Conservation (phyloP, 2,888 invertebrate genomes). For the Amiota minor region DNA sequence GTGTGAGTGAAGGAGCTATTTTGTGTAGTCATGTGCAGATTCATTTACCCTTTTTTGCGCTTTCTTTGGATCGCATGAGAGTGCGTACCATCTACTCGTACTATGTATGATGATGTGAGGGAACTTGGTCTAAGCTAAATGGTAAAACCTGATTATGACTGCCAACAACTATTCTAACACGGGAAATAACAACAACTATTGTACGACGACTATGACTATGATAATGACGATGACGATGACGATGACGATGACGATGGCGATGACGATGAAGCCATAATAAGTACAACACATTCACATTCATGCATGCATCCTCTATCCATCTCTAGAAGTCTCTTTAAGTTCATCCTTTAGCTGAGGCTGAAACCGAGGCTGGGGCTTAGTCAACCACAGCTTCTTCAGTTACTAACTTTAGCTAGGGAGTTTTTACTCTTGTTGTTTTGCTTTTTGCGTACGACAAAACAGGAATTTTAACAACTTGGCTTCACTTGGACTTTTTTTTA, state of each 20-base stretch:
- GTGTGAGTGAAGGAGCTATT: constrained; percentile 38
- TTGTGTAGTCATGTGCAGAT: constrained; percentile 61
- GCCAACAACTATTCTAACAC: constrained; percentile 53
- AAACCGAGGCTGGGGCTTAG: neutral
- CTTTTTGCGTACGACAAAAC: constrained; percentile 48
- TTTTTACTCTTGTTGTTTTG: constrained; percentile 10
- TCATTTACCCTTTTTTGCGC: constrained; percentile 26
- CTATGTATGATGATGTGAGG: neutral
- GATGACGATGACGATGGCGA: too few species aligned
- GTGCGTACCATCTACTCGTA: too few species aligned
- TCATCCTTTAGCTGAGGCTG: constrained; percentile 37
- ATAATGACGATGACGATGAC: too few species aligned
- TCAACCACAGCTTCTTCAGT: neutral
- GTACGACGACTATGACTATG: too few species aligned
- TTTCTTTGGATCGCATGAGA: constrained; percentile 8
- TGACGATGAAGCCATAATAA: constrained; percentile 8
- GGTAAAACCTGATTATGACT: constrained; percentile 64
- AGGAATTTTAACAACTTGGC: constrained; percentile 65
- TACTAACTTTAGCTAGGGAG: neutral
- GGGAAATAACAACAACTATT: constrained; percentile 1
- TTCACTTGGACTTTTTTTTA: neutral
- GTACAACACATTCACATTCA: neutral
- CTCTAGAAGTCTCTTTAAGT: neutral
- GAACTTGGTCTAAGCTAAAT: constrained; percentile 24
- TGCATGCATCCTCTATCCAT: constrained; percentile 24